phyloP scores from a whole-genome alignment of 2,797 vertebrate species.

The Anableps anableps region DNA sequence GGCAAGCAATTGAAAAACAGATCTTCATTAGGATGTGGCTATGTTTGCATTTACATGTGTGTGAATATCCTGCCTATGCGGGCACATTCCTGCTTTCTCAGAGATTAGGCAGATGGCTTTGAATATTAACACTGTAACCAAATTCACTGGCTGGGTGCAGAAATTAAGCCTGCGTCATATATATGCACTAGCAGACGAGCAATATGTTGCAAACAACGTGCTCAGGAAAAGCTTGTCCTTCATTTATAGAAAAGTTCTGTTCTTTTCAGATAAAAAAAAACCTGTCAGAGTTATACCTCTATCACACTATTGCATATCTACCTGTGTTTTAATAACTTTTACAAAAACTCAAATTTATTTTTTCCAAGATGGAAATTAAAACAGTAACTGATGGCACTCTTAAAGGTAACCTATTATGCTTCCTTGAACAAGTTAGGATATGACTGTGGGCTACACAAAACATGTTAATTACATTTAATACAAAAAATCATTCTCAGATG shows the following conservation, averaged over 20 bases:
- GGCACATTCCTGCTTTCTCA: constrained; percentile 27
- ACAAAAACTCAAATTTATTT: neutral
- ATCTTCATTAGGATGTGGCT: constrained; percentile 14
- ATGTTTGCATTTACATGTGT: constrained; percentile 15
- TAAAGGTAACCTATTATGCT: too few species aligned
- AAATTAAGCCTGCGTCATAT: constrained; percentile 10
- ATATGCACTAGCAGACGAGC: constrained; percentile 1
- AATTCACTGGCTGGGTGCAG: neutral
- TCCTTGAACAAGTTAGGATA: too few species aligned
- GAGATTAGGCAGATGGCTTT: constrained; percentile 38
- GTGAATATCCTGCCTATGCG: constrained; percentile 38
- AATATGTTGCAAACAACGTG: constrained; percentile 8
- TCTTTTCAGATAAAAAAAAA: neutral
- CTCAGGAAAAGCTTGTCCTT: neutral
- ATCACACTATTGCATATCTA: neutral
- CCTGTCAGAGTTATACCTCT: neutral
- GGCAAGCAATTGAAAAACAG: neutral
- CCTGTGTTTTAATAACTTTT: neutral
- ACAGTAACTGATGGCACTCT: neutral
- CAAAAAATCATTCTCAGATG: too few species aligned
- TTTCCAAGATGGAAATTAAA: neutral
- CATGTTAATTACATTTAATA: too few species aligned
- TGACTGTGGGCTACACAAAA: too few species aligned
- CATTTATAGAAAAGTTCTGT: neutral
- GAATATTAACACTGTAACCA: constrained; percentile 41